Evolutionary conservation across 2,797 vertebrate species (phyloP), one percentile per base, ranked within the genome.

Genomic region (Cygnus olor): DNA sequence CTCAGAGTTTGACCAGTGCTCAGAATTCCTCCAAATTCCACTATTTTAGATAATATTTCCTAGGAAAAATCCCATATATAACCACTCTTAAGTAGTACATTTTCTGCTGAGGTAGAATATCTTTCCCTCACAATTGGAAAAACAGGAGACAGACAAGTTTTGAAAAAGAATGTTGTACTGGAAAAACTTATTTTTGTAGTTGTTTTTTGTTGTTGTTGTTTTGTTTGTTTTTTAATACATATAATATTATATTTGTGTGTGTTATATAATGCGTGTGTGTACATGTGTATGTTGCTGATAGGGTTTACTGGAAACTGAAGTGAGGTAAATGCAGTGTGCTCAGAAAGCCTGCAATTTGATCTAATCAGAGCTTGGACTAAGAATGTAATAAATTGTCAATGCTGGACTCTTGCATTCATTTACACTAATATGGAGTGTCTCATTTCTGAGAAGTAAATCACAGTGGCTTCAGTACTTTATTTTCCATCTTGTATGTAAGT

Each of bases 361-460:
- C 97, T 95, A 89, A 95, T 94, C 90, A 91, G 78, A 89, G 81
- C 91, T 96, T 95, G 97, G 94, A 64, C 96, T 79, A 74, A 96
- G 97, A 92, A 96, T 68, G 72, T 95, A 97, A 98, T 98, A 99
- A 99, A 99, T 98, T 98, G 98, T 99, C 98, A 96, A 77, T 80
- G 97, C 94, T 93, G 89, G 96, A 98, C 97, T 97, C 95, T 97
- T 92, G 97, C 94, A 96, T 98, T 98, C 98, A 98, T 98, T 98
- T 98, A 98, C 98, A 97, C 98, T 98, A 98, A 98, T 98, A 98
- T 49, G 89, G 97, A 97, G 98, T 98, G 98, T 99, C 98, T 98
- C 97, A 97, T 99, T 98, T 98, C 98, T 98, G 96, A 98, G 97
- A 97, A 98, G 98, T 98, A 98, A 98, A 99, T 98, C 99, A 99